Evolutionary conservation across 2,888 invertebrate species (phyloP), one percentile per base, ranked within the genome.

Genomic region (Thelaira solivaga): DNA sequence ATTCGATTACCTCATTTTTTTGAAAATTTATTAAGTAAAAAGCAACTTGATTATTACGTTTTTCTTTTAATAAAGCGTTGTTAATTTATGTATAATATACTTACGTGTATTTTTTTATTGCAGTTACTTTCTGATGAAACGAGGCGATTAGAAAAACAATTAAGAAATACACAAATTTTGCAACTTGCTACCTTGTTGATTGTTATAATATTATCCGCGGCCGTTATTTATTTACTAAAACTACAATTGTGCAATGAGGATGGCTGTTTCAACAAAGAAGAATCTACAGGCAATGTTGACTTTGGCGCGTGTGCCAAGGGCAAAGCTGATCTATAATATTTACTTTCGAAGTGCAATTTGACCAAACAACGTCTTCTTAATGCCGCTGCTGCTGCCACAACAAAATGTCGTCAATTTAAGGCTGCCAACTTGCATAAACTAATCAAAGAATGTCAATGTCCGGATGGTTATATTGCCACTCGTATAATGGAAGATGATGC

Each of bases 151-250:
- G 90, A 90, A 65, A 86, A 86, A 22, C 90, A 91, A 29, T 80
- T 92, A 20, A 89, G 88, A 62, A 87, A 88, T 29, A 88, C 90
- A 16, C 91, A 91, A 82, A 89, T 90, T 81, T 85, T 91, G 55
- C 90, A 91, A 83, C 88, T 90, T 74, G 84, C 90, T 2, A 90
- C 90, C n/a, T 86, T 92, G 47, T 81, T 90, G 36, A 82, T 92
- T 41, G 87, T 91, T 43, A 65, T 91, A 11, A 81, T 90, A 39
- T 82, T 90, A 13, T 89, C 89, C 13, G 83, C 89, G 34, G 87
- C 87, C 2, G 84, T 90, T 36, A 85, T 90, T 11, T 90, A 90
- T 82, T 84, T 90, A 67, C 82, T 91, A 45, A 89, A 88, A 81
- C 84, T 86, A 8, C 90, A 90, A 78, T 57, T 82, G 16, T 73